These are phyloP conservation scores for Protodeltote pygarga DNA, from an alignment of 2,888 invertebrate genomes.

Conservation along the genomic window DNA sequence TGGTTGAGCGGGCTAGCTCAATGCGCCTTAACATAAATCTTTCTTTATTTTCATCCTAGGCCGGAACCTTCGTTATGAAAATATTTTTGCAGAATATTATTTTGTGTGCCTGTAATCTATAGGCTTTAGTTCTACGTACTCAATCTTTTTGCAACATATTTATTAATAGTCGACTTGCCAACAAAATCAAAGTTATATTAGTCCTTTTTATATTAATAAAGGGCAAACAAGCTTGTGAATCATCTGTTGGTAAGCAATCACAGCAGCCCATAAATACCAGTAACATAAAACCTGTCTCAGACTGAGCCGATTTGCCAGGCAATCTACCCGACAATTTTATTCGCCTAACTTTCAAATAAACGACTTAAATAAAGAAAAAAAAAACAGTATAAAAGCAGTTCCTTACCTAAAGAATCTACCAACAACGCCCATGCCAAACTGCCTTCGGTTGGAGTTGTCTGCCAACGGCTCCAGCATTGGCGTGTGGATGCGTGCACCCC, in stretches of 20 bases:
- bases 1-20: constrained; percentile 27
- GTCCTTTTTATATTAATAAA: no score
- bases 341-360: no score
- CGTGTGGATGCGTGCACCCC: constrained; percentile 91
- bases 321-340: not conserved
- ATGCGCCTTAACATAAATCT: constrained; percentile 36
- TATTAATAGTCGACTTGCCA: no score
- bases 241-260: no score
- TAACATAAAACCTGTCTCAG: no score
- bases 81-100: constrained; percentile 18
- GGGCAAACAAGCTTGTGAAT: no score
- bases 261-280: no score
- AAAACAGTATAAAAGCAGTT: not conserved
- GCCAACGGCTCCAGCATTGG: constrained; percentile 94
- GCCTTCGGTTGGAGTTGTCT: constrained; percentile 96
- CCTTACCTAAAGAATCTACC: constrained; percentile 92
- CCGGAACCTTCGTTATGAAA: constrained; percentile 33
- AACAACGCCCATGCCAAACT: constrained; percentile 94
- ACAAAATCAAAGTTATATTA: no score
- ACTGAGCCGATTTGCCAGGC: no score
- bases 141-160: no score
- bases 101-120: not conserved
- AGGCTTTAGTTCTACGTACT: no score
- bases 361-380: not conserved
- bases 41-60: constrained; percentile 28